A percentile compares a stretch with the other conserved stretches of the same genome.
These are phyloP conservation scores for Trematomus loennbergii DNA, from an alignment of 2,113 vertebrate species.

Conservation along the genomic window DNA sequence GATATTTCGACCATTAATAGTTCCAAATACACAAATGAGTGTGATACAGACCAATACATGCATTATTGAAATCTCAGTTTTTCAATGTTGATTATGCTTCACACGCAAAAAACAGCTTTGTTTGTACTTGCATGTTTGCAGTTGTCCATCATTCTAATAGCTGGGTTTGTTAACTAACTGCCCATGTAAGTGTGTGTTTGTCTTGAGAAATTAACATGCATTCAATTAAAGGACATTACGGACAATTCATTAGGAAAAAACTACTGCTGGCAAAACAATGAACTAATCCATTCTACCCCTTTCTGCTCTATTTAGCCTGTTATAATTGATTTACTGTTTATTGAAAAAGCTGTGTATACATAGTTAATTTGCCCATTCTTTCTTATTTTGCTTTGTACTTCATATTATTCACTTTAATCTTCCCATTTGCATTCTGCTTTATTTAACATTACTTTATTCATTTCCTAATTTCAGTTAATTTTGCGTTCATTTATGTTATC, in stretches of 20 bases:
- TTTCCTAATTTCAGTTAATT: background rate
- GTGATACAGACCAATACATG: background rate
- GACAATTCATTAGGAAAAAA: conserved; percentile 16
- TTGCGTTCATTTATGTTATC: background rate
- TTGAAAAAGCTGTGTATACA: background rate
- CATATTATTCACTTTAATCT: background rate
- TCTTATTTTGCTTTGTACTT: background rate
- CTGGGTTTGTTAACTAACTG: conserved; percentile 15
- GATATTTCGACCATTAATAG: background rate
- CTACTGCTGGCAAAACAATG: conserved; percentile 3
- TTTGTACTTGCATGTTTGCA: background rate
- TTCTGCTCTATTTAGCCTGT: conserved; percentile 21
- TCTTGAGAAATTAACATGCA: conserved; percentile 16
- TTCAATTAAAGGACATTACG: conserved; percentile 19
- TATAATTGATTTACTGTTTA: conserved; percentile 24
- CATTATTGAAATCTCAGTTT: background rate
- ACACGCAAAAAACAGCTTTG: background rate
- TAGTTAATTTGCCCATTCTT: background rate
- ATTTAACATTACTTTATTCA: background rate
- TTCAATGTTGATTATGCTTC: background rate
- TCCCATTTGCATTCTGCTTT: background rate
- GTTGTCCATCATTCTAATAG: background rate
- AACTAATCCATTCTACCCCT: background rate
- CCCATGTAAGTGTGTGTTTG: conserved; percentile 2
- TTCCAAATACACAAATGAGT: background rate